Percentiles rank a stretch among this genome's conserved stretches.
These are phyloP conservation scores for Castor canadensis DNA, from an alignment of 2,113 vertebrate genomes.

Conservation along the genomic window DNA sequence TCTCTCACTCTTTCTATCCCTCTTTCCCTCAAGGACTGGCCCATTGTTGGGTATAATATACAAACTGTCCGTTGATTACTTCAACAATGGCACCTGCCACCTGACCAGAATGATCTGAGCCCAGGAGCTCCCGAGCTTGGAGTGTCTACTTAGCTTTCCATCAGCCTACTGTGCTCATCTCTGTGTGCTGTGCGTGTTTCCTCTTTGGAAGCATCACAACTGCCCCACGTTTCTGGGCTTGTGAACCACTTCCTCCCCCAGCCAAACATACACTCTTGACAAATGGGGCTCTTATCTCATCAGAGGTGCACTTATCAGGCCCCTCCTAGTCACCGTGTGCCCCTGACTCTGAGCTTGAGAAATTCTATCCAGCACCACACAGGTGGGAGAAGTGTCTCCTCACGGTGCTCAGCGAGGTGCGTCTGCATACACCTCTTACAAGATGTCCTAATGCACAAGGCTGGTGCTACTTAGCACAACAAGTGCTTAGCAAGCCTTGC, in stretches of 20 bases:
- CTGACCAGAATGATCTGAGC: neutral
- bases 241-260: neutral
- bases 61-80: neutral
- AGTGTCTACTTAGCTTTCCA: fast-evolving
- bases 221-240: neutral
- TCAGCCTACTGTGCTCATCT: fast-evolving
- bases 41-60: neutral
- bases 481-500: neutral
- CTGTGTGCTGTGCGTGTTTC: fast-evolving
- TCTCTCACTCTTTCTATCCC: fast-evolving
- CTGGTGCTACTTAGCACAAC: neutral
- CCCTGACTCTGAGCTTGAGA: neutral
- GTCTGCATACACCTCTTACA: neutral
- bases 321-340: fast-evolving
- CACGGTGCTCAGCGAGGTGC: fast-evolving
- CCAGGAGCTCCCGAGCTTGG: neutral
- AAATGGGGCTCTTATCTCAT: neutral
- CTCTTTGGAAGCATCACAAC: neutral
- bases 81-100: neutral
- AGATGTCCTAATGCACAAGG: neutral
- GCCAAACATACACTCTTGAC: fast-evolving
- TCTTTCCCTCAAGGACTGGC: fast-evolving
- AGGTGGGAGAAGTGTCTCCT: fast-evolving
- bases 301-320: neutral
- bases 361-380: neutral